Evolutionary conservation across 2,113 vertebrate species (phyloP).

Genomic region (Ia io): DNA sequence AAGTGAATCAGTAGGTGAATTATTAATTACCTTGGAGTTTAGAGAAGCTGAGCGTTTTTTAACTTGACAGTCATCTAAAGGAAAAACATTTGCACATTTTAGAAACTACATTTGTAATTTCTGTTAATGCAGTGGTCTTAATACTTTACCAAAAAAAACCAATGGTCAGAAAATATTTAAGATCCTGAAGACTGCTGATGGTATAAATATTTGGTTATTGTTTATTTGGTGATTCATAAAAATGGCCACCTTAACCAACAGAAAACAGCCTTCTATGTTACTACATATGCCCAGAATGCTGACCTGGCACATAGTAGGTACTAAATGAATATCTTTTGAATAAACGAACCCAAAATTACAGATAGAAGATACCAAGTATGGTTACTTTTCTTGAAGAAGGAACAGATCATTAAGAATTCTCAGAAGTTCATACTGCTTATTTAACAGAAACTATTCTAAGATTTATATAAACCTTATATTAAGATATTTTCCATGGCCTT

Average conservation of each 20-base stretch:
- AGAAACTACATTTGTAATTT: background rate
- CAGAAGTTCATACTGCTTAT: background rate
- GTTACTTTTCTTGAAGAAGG: background rate
- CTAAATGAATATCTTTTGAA: background rate
- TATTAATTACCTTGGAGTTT: constrained; percentile 82
- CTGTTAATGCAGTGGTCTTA: background rate
- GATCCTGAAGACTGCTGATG: background rate
- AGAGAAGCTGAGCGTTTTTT: constrained; percentile 87
- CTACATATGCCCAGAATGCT: background rate
- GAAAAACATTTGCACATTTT: constrained; percentile 56
- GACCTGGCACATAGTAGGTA: too few relatives aligned
- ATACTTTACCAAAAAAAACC: background rate
- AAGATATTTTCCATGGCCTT: background rate
- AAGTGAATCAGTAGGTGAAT: background rate
- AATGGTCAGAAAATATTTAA: background rate
- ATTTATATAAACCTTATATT: background rate
- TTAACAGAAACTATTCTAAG: background rate
- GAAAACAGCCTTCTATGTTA: background rate
- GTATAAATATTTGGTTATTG: background rate
- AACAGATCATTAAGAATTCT: background rate
- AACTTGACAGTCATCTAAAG: constrained; percentile 88
- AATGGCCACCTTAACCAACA: background rate
- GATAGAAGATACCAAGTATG: background rate
- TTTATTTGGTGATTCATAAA: background rate
- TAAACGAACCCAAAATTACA: background rate